These are phyloP conservation scores for Caenorhabditis remanei DNA, from an alignment of 1,140 invertebrate species.

Conservation along the genomic window DNA sequence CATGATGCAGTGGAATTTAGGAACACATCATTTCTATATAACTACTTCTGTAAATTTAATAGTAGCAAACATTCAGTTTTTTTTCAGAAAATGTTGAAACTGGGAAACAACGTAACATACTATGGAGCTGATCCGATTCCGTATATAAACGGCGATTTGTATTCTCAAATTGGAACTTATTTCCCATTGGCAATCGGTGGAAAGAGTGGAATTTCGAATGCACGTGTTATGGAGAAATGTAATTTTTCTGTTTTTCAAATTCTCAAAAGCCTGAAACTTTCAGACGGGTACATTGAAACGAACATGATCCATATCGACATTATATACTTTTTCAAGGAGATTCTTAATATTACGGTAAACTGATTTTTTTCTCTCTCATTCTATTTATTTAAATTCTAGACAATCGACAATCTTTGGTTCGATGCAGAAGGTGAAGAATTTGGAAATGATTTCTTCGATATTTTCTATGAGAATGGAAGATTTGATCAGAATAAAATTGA, in stretches of 20 bases:
- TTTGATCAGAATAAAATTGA: neutral
- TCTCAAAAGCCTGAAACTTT: neutral
- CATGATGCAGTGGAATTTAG: too few species aligned
- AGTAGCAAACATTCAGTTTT: neutral
- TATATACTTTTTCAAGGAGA: constrained; percentile 29
- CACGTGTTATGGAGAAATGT: constrained; percentile 36
- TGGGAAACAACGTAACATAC: constrained; percentile 23
- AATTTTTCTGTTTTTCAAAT: neutral
- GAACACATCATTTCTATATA: too few species aligned
- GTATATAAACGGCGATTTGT: constrained; percentile 26
- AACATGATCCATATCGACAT: constrained; percentile 33
- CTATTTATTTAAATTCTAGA: neutral
- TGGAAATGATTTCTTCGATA: constrained; percentile 21
- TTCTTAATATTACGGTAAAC: constrained; percentile 24
- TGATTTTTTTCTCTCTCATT: too few species aligned
- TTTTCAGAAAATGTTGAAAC: constrained; percentile 40
- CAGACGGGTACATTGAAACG: constrained; percentile 8
- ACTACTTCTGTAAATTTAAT: neutral
- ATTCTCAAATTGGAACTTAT: constrained; percentile 34
- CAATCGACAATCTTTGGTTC: constrained; percentile 27
- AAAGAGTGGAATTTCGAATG: constrained; percentile 31
- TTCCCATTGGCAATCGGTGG: constrained; percentile 51
- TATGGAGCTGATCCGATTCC: constrained; percentile 54
- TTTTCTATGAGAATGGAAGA: constrained; percentile 43
- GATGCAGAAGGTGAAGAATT: constrained; percentile 21